Conservation (phyloP, 2,113 vertebrate genomes). For the Muscicapa adusta region DNA sequence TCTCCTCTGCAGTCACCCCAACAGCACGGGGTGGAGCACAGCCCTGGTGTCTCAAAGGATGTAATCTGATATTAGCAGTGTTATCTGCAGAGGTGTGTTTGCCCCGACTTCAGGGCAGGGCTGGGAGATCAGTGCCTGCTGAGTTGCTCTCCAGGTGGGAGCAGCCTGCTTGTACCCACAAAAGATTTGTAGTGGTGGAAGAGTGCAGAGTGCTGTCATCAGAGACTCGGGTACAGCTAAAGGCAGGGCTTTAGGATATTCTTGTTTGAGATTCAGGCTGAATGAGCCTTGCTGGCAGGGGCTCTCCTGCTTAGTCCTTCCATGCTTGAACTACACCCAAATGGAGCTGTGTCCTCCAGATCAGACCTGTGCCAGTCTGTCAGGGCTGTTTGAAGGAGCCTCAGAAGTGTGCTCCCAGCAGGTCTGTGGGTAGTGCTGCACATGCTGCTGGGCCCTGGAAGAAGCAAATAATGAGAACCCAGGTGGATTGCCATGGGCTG, state of each 20-base stretch:
- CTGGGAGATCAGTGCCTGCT: neutral
- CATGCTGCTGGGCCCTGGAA: neutral
- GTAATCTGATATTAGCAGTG: neutral
- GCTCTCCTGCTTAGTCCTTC: neutral
- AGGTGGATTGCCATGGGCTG: neutral
- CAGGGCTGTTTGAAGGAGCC: neutral
- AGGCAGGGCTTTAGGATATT: neutral
- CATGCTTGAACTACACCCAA: neutral
- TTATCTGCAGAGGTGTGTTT: neutral
- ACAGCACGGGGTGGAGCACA: neutral
- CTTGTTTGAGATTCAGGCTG: neutral
- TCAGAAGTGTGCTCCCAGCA: neutral
- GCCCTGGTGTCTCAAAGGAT: neutral
- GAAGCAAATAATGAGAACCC: neutral
- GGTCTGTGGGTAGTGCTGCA: neutral
- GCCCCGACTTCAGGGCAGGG: neutral
- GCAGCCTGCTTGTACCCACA: neutral
- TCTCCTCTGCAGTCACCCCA: neutral
- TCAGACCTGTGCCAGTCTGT: neutral
- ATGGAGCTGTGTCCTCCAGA: neutral
- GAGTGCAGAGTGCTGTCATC: fast-evolving
- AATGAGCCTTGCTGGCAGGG: neutral
- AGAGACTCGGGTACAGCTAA: neutral
- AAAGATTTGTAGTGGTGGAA: neutral
- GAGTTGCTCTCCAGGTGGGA: neutral